Evolutionary conservation across 2,888 invertebrate genomes (phyloP), one percentile per base, ranked within the genome.

Genomic region (Leucania comma): DNA sequence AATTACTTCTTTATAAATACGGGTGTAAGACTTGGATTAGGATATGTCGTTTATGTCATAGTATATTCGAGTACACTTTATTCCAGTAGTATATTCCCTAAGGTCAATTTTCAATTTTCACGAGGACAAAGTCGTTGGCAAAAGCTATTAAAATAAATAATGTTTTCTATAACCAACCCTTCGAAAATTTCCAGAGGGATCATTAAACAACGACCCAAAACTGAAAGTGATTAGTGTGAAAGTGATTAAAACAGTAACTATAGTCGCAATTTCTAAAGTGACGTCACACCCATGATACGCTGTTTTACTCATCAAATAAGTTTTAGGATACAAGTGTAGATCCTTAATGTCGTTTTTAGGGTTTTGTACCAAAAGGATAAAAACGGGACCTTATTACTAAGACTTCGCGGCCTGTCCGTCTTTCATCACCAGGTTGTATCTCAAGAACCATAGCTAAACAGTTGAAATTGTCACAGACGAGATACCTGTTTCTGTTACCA

Each of bases 201-300:
- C 22, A 53, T 22, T 20, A 22, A 17, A n/a, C 4, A 68, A n/a
- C 38, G 24, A 61, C 35, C 46, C 29, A 22, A 65, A 64, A 64
- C 73, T 26, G 29, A 65, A 72, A 63, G 22, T 29, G 17, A 73
- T 64, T 53, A 73, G n/a, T 29, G 57, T 20, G 29, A 29, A 22
- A 24, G 46, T n/a, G 29, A 58, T 58, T 58, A 38, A 57, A 65
- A n/a, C n/a, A n/a, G n/a, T n/a, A n/a, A 65, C 9, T 48, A 20
- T 29, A 12, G 29, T 38, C 24, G 42, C 58, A 48, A 48, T 59
- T 54, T 74, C 4, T 38, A 53, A 65, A 59, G 32, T 65, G 53
- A 35, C 46, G n/a, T 53, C 57, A 48, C 48, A 64, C 10, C 3
- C 54, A n/a, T 29, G 10, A n/a, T 29, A 32, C 20, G n/a, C 54